Percentiles rank a stretch among this genome's conserved stretches.
Conservation (phyloP, 1,140 invertebrate genomes). For the Rhysida immarginata region DNA sequence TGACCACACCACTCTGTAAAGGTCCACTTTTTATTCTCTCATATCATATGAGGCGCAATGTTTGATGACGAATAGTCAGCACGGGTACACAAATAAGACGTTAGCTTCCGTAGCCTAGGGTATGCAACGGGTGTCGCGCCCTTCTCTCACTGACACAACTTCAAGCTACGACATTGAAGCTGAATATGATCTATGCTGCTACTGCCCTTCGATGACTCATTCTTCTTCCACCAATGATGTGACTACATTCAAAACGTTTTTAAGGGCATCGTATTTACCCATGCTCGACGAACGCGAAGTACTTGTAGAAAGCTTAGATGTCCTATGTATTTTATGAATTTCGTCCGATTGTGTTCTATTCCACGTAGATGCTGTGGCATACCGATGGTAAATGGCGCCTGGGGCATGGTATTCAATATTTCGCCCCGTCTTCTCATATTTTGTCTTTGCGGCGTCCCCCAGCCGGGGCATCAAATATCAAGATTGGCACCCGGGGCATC, state of each 20-base stretch:
- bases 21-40: background rate
- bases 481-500: no score
- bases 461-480: no score
- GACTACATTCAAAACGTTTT: background rate
- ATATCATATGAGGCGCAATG: background rate
- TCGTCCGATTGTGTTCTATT: no score
- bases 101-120: background rate
- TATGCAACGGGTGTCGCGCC: background rate
- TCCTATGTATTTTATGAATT: no score
- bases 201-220: background rate
- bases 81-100: background rate
- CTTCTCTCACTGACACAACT: background rate
- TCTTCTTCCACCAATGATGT: background rate
- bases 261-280: background rate
- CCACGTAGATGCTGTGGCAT: no score
- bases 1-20: background rate
- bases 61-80: background rate
- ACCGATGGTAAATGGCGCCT: no score
- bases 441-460: no score
- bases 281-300: background rate
- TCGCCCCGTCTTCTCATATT: no score
- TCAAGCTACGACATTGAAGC: background rate
- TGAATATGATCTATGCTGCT: background rate
- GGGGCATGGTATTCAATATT: no score
- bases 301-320: background rate